Evolutionary conservation across 2,113 vertebrate species (phyloP).

Genomic region (Oplegnathus fasciatus): DNA sequence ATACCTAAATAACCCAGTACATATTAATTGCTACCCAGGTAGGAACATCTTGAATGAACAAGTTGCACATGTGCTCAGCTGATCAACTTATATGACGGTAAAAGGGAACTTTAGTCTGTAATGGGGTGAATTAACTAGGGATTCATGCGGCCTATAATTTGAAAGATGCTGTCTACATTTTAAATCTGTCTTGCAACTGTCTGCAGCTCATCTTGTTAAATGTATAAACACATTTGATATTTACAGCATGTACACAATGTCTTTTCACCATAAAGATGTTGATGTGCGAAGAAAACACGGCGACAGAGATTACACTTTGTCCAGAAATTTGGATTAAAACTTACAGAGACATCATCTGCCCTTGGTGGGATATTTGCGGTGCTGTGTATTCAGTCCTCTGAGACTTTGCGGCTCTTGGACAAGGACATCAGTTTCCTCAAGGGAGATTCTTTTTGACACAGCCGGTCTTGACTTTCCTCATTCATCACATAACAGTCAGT

Average conservation of each 20-base stretch:
- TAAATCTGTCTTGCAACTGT: not conserved
- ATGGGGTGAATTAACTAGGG: not conserved
- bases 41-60: not conserved
- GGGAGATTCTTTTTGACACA: slow-evolving; percentile 69
- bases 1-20: not conserved
- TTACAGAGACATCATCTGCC: slow-evolving; percentile 58
- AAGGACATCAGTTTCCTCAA: slow-evolving; percentile 74
- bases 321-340: slow-evolving; percentile 55
- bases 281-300: slow-evolving; percentile 13
- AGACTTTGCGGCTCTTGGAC: slow-evolving; percentile 59
- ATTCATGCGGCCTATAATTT: not conserved
- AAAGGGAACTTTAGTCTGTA: not conserved
- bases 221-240: not conserved
- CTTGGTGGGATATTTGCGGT: slow-evolving; percentile 61
- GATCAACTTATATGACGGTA: not conserved
- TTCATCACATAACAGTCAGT: slow-evolving; percentile 64
- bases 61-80: not conserved
- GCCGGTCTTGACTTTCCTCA: slow-evolving; percentile 63
- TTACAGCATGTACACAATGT: not conserved
- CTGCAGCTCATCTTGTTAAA: not conserved
- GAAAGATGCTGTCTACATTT: not conserved
- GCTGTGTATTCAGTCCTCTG: slow-evolving; percentile 45
- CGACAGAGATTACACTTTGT: slow-evolving; percentile 20
- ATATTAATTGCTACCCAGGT: not conserved
- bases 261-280: not conserved